Conservation (phyloP, 2,113 vertebrate species). For the Tachuris rubrigastra region DNA sequence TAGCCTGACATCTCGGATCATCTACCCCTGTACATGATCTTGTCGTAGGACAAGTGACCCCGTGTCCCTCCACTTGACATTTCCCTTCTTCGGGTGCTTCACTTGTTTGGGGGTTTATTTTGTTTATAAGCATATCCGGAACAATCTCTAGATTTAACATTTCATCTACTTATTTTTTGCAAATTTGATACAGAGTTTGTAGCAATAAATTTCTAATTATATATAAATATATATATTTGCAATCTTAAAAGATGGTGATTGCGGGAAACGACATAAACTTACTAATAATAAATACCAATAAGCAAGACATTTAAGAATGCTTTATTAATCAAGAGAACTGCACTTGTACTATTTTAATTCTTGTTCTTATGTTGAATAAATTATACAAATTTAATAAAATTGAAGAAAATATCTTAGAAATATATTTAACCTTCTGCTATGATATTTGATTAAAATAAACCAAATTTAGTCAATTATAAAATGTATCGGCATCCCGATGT, state of each 20-base stretch:
- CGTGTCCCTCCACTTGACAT: constrained; percentile 34
- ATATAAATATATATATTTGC: constrained; percentile 8
- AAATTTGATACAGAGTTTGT: constrained; percentile 68
- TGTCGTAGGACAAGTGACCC: constrained; percentile 54
- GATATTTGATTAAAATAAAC: constrained; percentile 70
- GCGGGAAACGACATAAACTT: constrained; percentile 68
- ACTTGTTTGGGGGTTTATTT: background rate
- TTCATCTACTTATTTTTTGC: constrained; percentile 10
- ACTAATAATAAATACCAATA: constrained; percentile 64
- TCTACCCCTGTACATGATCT: background rate
- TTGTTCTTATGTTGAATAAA: constrained; percentile 62
- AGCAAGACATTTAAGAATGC: constrained; percentile 50
- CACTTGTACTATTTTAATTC: constrained; percentile 72
- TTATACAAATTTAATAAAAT: constrained; percentile 71
- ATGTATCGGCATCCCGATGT: background rate
- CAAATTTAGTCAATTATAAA: constrained; percentile 23
- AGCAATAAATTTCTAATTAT: constrained; percentile 62
- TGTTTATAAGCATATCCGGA: background rate
- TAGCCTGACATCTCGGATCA: background rate
- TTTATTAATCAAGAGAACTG: constrained; percentile 79
- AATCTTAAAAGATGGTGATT: constrained; percentile 61
- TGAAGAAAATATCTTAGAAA: constrained; percentile 50
- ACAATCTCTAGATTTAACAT: constrained; percentile 9
- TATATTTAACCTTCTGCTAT: constrained; percentile 70
- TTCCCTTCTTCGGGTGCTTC: constrained; percentile 47